phyloP scores from a whole-genome alignment of 2,888 invertebrate genomes.

The Mythimna vitellina region DNA sequence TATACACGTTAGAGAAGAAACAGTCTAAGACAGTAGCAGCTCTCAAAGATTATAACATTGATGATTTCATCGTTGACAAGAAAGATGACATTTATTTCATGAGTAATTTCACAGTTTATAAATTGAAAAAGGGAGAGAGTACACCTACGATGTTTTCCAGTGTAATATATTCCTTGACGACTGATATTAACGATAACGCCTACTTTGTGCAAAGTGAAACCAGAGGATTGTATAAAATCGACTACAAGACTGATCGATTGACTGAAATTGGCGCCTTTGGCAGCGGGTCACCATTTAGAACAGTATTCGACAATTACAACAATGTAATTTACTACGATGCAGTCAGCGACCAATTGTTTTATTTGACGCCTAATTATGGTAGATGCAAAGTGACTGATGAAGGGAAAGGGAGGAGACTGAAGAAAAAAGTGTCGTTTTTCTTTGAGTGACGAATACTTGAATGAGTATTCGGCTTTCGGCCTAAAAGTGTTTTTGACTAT shows the following conservation, averaged over 20 bases:
- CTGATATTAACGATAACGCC: conserved; percentile 75
- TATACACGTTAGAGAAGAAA: conserved; percentile 72
- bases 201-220: conserved; percentile 78
- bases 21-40: conserved; percentile 68
- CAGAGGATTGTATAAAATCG: conserved; percentile 76
- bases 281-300: conserved; percentile 71
- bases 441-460: conserved; percentile 29
- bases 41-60: conserved; percentile 75
- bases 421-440: conserved; percentile 51
- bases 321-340: conserved; percentile 80
- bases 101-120: conserved; percentile 73
- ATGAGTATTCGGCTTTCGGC: conserved; percentile 37
- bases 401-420: conserved; percentile 63
- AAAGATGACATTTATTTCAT: conserved; percentile 78
- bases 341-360: conserved; percentile 73
- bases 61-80: conserved; percentile 81
- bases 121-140: conserved; percentile 74
- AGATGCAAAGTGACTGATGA: conserved; percentile 73
- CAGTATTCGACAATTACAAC: conserved; percentile 79
- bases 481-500: conserved; percentile 8
- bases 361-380: conserved; percentile 77
- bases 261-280: conserved; percentile 77
- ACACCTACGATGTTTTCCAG: conserved; percentile 71
- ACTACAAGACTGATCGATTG: conserved; percentile 69
- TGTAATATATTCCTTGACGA: conserved; percentile 75